Evolutionary conservation across 1,140 invertebrate genomes (phyloP).

Genomic region (Contarinia nasturtii): DNA sequence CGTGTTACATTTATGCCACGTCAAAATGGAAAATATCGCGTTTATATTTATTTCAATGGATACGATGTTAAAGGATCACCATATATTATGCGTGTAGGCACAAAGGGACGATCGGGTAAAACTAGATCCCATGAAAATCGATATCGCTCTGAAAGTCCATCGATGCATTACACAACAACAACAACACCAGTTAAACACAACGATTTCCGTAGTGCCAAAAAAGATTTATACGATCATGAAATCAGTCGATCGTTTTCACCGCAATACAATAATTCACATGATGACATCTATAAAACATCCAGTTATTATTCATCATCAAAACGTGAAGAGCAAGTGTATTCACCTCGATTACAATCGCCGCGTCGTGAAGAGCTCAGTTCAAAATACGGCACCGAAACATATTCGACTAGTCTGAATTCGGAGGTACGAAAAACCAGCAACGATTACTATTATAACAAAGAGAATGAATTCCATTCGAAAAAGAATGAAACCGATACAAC

Average conservation of each 20-base stretch:
- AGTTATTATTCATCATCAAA: conserved; percentile 18
- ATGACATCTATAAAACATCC: conserved; percentile 17
- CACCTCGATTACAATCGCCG: conserved; percentile 3
- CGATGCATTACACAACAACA: conserved; percentile 22
- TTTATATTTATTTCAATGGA: conserved; percentile 87
- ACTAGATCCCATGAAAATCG: conserved; percentile 20
- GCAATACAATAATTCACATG: conserved; percentile 13
- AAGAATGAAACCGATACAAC: conserved; percentile 6
- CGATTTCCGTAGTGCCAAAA: conserved; percentile 16
- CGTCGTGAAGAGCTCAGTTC: not conserved
- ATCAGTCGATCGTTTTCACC: conserved; percentile 20
- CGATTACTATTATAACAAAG: conserved; percentile 24
- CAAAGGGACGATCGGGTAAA: conserved; percentile 32
- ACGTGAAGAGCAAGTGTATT: conserved; percentile 11
- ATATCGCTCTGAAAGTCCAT: conserved; percentile 21
- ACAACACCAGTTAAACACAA: conserved; percentile 18
- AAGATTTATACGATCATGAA: conserved; percentile 7
- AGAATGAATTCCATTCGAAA: conserved; percentile 18
- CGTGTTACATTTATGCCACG: conserved; percentile 76
- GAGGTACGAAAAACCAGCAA: conserved; percentile 15
- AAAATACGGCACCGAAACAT: not conserved
- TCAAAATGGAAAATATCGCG: conserved; percentile 75
- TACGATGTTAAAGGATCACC: conserved; percentile 85
- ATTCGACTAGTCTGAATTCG: conserved; percentile 13
- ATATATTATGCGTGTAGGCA: conserved; percentile 59